phyloP scores from a whole-genome alignment of 2,797 vertebrate genomes.

The Cossypha caffra region DNA sequence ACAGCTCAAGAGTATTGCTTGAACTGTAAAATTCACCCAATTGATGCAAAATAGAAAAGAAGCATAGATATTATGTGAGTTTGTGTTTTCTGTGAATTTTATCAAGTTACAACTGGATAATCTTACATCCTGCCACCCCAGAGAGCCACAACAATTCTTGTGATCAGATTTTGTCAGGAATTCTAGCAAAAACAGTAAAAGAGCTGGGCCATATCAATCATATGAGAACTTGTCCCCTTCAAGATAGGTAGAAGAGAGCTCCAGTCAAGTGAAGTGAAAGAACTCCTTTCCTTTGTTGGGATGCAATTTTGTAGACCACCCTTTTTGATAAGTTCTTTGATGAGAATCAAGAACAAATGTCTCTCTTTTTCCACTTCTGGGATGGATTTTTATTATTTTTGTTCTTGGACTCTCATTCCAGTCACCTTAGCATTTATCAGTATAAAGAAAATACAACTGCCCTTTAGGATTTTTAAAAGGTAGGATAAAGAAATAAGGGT shows the following conservation, averaged over 20 bases:
- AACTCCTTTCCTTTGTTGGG: neutral
- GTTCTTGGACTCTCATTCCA: neutral
- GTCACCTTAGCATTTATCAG: neutral
- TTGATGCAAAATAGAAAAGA: neutral
- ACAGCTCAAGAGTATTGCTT: neutral
- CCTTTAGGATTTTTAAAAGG: neutral
- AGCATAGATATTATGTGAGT: accelerated
- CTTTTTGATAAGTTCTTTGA: neutral
- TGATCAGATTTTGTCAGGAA: neutral
- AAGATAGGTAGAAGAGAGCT: accelerated
- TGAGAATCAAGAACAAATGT: neutral
- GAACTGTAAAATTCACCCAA: neutral
- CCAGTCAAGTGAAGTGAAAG: neutral
- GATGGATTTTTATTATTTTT: neutral
- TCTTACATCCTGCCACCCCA: neutral
- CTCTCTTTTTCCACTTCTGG: neutral
- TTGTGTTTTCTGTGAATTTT: neutral
- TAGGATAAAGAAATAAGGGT: neutral
- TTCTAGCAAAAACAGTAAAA: neutral
- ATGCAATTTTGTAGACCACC: neutral
- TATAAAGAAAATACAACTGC: neutral
- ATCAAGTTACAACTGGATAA: neutral
- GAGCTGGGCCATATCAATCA: neutral
- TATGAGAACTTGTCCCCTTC: neutral
- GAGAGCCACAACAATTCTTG: neutral